Percentiles rank a stretch among this genome's conserved stretches.
Evolutionary conservation across 1,140 invertebrate species (phyloP).

Genomic region (Nephila pilipes): DNA sequence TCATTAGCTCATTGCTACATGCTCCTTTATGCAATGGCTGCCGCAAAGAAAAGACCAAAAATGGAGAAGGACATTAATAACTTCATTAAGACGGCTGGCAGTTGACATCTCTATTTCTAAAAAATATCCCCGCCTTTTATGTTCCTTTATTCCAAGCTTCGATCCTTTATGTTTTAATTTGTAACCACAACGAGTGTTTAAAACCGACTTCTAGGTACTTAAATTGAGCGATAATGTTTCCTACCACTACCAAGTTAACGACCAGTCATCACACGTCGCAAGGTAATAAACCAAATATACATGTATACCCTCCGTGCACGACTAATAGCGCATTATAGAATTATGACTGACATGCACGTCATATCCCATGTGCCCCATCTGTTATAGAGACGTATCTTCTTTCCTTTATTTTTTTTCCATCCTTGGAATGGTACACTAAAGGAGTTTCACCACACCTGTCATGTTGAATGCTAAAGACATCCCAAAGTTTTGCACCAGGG

Average conservation of each 20-base stretch:
- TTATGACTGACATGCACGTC: constrained; percentile 75
- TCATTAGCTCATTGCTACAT: constrained; percentile 52
- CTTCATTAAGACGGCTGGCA: constrained; percentile 63
- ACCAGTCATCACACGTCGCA: constrained; percentile 73
- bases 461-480: constrained; percentile 75
- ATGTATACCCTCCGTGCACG: constrained; percentile 53
- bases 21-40: constrained; percentile 55
- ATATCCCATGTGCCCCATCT: constrained; percentile 66
- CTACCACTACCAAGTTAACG: constrained; percentile 55
- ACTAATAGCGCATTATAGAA: constrained; percentile 76
- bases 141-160: neutral
- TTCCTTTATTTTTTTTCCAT: neutral
- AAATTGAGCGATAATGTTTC: constrained; percentile 58
- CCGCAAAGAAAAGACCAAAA: constrained; percentile 34
- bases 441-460: constrained; percentile 72
- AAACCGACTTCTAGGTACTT: constrained; percentile 56
- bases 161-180: constrained; percentile 73
- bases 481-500: constrained; percentile 37
- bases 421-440: constrained; percentile 26
- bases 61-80: constrained; percentile 64
- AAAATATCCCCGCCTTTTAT: constrained; percentile 46
- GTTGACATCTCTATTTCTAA: constrained; percentile 68
- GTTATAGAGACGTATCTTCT: constrained; percentile 53
- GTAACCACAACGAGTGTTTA: constrained; percentile 75
- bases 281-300: constrained; percentile 71